Conservation (phyloP, 2,888 invertebrate genomes). For the Boloria euphrosyne region DNA sequence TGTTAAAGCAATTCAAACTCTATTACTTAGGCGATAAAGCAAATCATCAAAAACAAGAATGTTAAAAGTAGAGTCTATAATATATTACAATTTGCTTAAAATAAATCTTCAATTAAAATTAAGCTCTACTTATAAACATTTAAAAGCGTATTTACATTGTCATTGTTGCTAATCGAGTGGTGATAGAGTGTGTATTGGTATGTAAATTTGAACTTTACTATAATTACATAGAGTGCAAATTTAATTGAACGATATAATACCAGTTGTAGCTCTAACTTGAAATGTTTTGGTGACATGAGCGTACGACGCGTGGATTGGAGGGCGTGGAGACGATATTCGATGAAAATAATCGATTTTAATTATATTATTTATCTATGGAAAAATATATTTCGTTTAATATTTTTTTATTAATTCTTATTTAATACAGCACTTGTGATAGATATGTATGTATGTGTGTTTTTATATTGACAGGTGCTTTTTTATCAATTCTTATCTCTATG, state of each 20-base stretch:
- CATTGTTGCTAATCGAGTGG: slow-evolving; percentile 10
- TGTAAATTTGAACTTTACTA: slow-evolving; percentile 52
- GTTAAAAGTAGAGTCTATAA: slow-evolving; percentile 5
- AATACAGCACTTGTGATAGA: no score
- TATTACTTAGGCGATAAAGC: slow-evolving; percentile 3
- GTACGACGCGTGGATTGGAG: slow-evolving; percentile 57
- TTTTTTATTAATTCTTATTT: no score
- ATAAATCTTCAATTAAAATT: slow-evolving; percentile 32
- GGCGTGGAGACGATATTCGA: slow-evolving; percentile 49
- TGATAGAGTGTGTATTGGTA: slow-evolving; percentile 40
- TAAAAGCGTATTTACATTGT: slow-evolving; percentile 36
- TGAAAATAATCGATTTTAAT: not conserved
- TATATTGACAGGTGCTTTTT: no score
- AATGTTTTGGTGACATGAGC: slow-evolving; percentile 81
- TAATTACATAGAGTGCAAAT: slow-evolving; percentile 42
- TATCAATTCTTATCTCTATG: no score
- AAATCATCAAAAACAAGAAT: not conserved
- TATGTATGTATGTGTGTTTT: no score
- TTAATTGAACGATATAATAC: slow-evolving; percentile 41
- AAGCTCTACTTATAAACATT: not conserved
- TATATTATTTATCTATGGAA: no score
- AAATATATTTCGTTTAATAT: no score
- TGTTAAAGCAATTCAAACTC: slow-evolving; percentile 18
- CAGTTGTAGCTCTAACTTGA: slow-evolving; percentile 64
- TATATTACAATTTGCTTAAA: slow-evolving; percentile 28